phyloP scores from a whole-genome alignment of 2,113 vertebrate species.

The Pterocles gutturalis region DNA sequence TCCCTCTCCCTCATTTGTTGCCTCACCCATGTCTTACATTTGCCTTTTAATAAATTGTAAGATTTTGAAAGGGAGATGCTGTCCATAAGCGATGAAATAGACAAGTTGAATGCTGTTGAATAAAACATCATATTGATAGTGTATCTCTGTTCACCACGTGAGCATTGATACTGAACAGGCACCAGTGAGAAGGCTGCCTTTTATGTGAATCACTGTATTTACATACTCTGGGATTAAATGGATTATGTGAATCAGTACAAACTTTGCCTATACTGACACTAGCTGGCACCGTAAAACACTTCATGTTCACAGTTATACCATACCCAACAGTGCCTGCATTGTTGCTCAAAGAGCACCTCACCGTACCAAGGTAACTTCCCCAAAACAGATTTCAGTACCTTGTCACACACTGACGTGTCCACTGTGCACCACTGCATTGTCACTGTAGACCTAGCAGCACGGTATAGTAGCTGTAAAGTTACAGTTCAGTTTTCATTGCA shows the following conservation, averaged over 20 bases:
- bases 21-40: background rate
- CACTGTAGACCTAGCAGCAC: background rate
- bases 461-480: background rate
- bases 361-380: background rate
- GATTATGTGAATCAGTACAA: background rate
- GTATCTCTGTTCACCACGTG: background rate
- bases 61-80: background rate
- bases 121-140: background rate
- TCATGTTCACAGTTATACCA: background rate
- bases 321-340: background rate
- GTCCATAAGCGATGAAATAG: background rate
- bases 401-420: background rate
- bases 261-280: background rate
- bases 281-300: background rate
- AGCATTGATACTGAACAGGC: background rate
- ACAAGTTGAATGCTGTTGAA: background rate
- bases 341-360: background rate
- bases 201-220: background rate
- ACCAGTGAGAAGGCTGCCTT: background rate
- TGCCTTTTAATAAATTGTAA: background rate
- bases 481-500: background rate
- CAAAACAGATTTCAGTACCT: background rate
- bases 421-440: background rate
- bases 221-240: background rate
- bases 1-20: background rate